Evolutionary conservation across 35 echinoderm and acorn worm species (phyloP), one percentile per base, ranked within the genome.

Genomic region (Stichopus chloronotus): DNA sequence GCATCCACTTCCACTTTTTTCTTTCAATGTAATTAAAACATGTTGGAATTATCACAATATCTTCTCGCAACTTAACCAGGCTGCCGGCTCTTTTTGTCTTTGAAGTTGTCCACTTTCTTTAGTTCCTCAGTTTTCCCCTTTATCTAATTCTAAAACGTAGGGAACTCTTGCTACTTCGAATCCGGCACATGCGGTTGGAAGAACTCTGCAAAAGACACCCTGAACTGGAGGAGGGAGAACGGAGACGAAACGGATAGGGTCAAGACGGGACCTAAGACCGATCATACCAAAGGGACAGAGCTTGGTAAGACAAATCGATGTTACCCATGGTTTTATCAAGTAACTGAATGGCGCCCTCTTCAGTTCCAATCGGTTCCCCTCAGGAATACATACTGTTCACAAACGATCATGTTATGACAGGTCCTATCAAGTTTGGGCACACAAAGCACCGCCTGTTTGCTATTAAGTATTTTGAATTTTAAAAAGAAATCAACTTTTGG

Each of bases 141-240:
- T 43, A 43, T 43, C 30, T 43, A 43, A 43, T 43, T 43, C 30
- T 43, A 43, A 43, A 43, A 43, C 30, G 0, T 72, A 94, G 92
- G 92, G 71, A 94, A 65, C 0, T 89, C 92, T 23, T 94, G 92
- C 88, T 85, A 94, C 25, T 94, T 94, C 88, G 92, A 94, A 68
- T 78, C 55, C 23, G 92, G 92, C 6, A 87, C 20, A 78, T 94
- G 92, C 88, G 92, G 92, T 9, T 94, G 92, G 92, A 56, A 79
- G 56, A 94, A 94, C 53, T 79, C 84, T 21, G 69, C 30, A 9
- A 78, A 56, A 21, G 92, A 94, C 19, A 88, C 60, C 59, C 54
- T 88, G 52, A 79, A 88, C 57, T 94, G 92, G 92, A 59, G 56
- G 13, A 69, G 63, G 58, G 92, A 53, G 8, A 83, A 78, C 12